Base-by-base conservation (phyloP, 2,797 vertebrate genomes). In the Catostomus latipinnis region DNA sequence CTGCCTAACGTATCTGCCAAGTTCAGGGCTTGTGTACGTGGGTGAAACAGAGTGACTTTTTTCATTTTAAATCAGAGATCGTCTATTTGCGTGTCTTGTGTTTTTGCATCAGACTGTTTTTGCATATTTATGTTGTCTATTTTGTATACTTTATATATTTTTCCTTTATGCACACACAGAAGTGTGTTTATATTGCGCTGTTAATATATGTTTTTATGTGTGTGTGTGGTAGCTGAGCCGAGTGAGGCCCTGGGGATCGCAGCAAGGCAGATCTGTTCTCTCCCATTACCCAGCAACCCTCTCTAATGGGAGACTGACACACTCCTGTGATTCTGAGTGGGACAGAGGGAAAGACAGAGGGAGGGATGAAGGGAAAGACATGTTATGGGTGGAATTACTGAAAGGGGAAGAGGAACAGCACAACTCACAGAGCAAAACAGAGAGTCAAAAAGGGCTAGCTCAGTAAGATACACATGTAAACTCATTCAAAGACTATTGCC, bases 191-290 rank as follows among this genome's bases (percentile, higher is more conserved):
- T 83, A 57, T 74, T 91, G 94, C 93, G 91, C 91, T 92, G 75
- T 79, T 74, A 93, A 93, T 94, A 92, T 93, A 92, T 93, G 93
- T 80, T 88, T 88, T 93, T 94, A 93, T 90, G 91, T 93, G 93
- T 93, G 92, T 94, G 92, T 93, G 92, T 78, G 88, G 53, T 78
- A 90, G 90, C 81, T 74, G 76, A 87, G 87, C 82, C 87, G 84
- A 87, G 88, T 87, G 84, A 69, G 87, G 84, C 81, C 86, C 88
- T 45, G 57, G 84, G 86, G 86, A 88, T 93, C 89, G 83, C 82
- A 74, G 90, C 68, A 89, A 89, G 90, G 91, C 86, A 84, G 82
- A 89, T 86, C 80, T 91, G 83, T 88, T 90, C 67, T 83, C 73
- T 86, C 84, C 87, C 88, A 89, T 91, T 88, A 90, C 82, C 87